Evolutionary conservation across 2,113 vertebrate species (phyloP).

Genomic region (Gambusia affinis): DNA sequence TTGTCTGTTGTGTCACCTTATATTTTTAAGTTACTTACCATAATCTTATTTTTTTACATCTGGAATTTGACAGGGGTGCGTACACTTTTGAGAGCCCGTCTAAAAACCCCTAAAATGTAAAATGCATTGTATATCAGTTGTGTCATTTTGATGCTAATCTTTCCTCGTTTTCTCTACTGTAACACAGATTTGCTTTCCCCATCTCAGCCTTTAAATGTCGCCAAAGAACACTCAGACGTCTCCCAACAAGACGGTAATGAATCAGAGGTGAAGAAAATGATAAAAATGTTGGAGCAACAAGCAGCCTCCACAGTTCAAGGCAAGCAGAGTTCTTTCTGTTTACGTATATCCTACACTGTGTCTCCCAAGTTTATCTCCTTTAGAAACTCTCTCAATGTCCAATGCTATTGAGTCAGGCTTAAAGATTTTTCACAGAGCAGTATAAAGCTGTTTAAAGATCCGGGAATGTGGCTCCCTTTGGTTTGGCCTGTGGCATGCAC

Average conservation of each 20-base stretch:
- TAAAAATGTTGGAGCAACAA: constrained; percentile 83
- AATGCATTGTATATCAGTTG: not conserved
- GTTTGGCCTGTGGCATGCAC: constrained; percentile 67
- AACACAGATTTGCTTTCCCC: constrained; percentile 49
- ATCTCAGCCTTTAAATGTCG: constrained; percentile 29
- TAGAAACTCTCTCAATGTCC: not conserved
- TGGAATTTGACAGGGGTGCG: not conserved
- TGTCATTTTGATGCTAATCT: not conserved
- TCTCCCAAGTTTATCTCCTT: not conserved
- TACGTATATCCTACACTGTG: not conserved
- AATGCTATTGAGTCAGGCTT: not conserved
- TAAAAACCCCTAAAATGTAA: not conserved
- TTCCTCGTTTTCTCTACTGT: constrained; percentile 53
- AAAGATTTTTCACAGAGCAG: not conserved
- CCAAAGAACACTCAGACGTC: constrained; percentile 28
- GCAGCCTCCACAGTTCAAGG: constrained; percentile 81
- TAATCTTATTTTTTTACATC: not conserved
- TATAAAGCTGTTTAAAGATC: constrained; percentile 45
- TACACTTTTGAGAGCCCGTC: not conserved
- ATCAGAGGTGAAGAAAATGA: constrained; percentile 75
- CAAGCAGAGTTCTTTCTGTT: constrained; percentile 56
- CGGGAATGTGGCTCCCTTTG: constrained; percentile 71
- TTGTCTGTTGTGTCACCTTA: not conserved
- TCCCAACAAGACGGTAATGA: constrained; percentile 36
- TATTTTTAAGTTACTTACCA: not conserved